Base-by-base conservation (phyloP, 2,888 invertebrate genomes). In the Heliconius cydno region DNA sequence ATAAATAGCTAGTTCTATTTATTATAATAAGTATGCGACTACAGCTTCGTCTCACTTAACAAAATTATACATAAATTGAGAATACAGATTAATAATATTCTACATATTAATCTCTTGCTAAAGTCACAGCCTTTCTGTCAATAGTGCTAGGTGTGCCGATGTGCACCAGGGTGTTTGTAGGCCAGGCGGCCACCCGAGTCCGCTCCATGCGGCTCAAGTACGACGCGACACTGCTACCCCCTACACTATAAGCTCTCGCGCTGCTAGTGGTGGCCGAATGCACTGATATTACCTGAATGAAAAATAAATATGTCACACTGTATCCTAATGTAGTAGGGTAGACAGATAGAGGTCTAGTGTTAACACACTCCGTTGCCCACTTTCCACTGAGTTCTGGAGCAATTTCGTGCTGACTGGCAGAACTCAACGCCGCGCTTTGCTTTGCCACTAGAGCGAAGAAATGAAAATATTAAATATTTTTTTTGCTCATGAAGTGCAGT, bases 261-360 rank as follows among this genome's bases (percentile, higher is more conserved):
- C 88, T 89, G 2, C 87, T 74, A 19, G 90, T 89, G 3, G 91
- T 86, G 76, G 92, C 82, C 0, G 94, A 92, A 83, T 92, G 94
- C 28, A 94, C 92, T 1, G 94, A 94, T 86, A 94, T 90, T 75
- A 92, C 89, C 94, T 94, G 85, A 46, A 60, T 52, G 52, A 22
- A 41, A 41, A 41, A 74, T 41, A 60, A 13, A 38, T 52, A 22
- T 66, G 34, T 66, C 12, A 52, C 22, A 52, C 34, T 34, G 7
- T 34, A 34, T 34, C 7, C 34, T 34, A 34, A 34, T 34, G 34
- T 34, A 7, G 34, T 34, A 34, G 34, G 7, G 34, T 34, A 34
- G 12, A 41, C 41, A 41, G 41, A 41, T 9, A 12, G 41, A 41
- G 41, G 22, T 2, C 52, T 22, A 52, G 52, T 52, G 22, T 22